phyloP scores from a whole-genome alignment of 2,113 vertebrate genomes.

The Australoheros scitulus region DNA sequence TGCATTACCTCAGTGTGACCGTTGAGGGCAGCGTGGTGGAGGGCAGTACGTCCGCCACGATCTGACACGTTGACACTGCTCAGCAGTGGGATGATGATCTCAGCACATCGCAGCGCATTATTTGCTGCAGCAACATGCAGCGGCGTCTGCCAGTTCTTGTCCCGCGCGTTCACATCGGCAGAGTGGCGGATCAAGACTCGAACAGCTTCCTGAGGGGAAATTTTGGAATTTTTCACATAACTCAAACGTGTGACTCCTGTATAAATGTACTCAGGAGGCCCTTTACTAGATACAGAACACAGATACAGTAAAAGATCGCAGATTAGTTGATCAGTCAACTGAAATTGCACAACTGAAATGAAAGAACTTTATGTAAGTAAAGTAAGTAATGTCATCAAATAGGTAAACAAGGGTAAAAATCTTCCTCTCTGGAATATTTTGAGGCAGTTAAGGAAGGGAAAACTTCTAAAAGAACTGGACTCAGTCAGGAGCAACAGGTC shows the following conservation, averaged over 20 bases:
- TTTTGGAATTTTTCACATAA: background rate
- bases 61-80: conserved; percentile 96
- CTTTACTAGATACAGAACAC: background rate
- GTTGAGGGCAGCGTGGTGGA: conserved; percentile 95
- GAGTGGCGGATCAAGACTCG: conserved; percentile 94
- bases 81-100: conserved; percentile 91
- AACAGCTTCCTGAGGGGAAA: conserved; percentile 86
- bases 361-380: background rate
- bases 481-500: too few relatives aligned
- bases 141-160: conserved; percentile 99
- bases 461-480: too few relatives aligned
- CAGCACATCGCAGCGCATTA: conserved; percentile 90
- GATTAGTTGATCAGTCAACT: background rate
- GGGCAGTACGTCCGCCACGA: conserved; percentile 90
- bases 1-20: conserved; percentile 90
- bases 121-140: conserved; percentile 94
- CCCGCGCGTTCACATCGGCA: conserved; percentile 93
- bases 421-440: background rate
- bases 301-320: background rate
- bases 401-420: background rate
- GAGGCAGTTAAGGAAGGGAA: background rate
- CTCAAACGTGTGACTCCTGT: background rate
- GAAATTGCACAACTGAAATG: background rate
- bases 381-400: background rate
- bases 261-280: background rate